Percentiles rank a stretch among this genome's conserved stretches.
Conservation (phyloP, 1,140 invertebrate genomes). For the Nymphalis io region DNA sequence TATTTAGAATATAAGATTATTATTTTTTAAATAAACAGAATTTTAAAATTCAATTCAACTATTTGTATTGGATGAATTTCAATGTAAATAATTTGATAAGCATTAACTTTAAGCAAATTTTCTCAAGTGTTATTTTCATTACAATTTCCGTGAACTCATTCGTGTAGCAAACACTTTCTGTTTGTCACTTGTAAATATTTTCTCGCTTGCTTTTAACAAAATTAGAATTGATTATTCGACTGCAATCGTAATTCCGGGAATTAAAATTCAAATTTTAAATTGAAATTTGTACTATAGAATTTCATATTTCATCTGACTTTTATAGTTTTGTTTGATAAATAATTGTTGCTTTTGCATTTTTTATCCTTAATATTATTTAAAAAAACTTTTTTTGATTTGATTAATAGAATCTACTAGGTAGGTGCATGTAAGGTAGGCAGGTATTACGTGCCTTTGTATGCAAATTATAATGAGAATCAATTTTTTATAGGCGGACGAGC, state of each 20-base stretch:
- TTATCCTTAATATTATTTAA: background rate
- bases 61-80: too few species aligned
- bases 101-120: constrained; percentile 2
- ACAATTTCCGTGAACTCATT: constrained; percentile 26
- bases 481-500: too few species aligned
- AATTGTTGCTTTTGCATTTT: background rate
- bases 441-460: too few species aligned
- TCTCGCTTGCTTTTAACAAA: constrained; percentile 12
- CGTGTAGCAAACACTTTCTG: constrained; percentile 16
- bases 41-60: too few species aligned
- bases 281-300: background rate
- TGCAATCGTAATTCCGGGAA: constrained; percentile 15
- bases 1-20: too few species aligned
- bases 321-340: background rate
- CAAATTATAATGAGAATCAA: too few species aligned
- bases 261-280: background rate
- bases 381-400: background rate
- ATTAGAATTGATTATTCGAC: constrained; percentile 15
- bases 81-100: too few species aligned
- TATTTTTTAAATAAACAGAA: too few species aligned
- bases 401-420: too few species aligned
- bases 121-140: constrained; percentile 21
- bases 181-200: constrained; percentile 24
- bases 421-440: too few species aligned
- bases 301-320: background rate